Percentiles rank a stretch among this genome's conserved stretches.
Evolutionary conservation across 2,888 invertebrate genomes (phyloP).

Genomic region (Coleophora flavipennella): DNA sequence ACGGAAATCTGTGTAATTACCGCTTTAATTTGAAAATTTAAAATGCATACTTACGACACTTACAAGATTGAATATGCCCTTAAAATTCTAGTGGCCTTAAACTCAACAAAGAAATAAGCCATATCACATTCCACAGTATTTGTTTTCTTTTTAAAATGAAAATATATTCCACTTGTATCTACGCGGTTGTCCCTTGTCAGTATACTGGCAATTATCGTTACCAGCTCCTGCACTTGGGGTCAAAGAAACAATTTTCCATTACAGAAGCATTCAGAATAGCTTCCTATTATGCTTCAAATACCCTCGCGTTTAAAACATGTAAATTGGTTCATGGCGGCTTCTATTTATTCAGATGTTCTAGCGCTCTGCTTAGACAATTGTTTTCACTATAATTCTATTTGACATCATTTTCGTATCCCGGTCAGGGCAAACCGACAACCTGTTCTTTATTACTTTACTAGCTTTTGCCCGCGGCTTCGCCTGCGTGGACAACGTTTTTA

Average conservation of each 20-base stretch:
- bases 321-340: slow-evolving; percentile 54
- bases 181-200: not conserved
- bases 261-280: slow-evolving; percentile 10
- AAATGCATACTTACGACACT: too few species aligned
- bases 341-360: slow-evolving; percentile 51
- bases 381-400: slow-evolving; percentile 33
- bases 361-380: slow-evolving; percentile 35
- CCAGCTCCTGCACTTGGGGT: slow-evolving; percentile 1
- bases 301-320: slow-evolving; percentile 39
- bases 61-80: too few species aligned
- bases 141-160: not conserved
- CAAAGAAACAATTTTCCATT: slow-evolving; percentile 7
- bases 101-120: too few species aligned
- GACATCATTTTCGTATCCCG: slow-evolving; percentile 49
- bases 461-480: too few species aligned
- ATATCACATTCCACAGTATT: too few species aligned
- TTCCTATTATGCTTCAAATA: slow-evolving; percentile 31
- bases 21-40: too few species aligned
- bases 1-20: too few species aligned
- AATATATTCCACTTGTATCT: not conserved
- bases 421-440: slow-evolving; percentile 32
- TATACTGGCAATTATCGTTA: not conserved
- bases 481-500: too few species aligned
- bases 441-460: slow-evolving; percentile 3
- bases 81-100: too few species aligned